Percentiles rank a stretch among this genome's conserved stretches.
Conservation (phyloP, 2,888 invertebrate genomes). For the Liopterus haemorrhoidalis region DNA sequence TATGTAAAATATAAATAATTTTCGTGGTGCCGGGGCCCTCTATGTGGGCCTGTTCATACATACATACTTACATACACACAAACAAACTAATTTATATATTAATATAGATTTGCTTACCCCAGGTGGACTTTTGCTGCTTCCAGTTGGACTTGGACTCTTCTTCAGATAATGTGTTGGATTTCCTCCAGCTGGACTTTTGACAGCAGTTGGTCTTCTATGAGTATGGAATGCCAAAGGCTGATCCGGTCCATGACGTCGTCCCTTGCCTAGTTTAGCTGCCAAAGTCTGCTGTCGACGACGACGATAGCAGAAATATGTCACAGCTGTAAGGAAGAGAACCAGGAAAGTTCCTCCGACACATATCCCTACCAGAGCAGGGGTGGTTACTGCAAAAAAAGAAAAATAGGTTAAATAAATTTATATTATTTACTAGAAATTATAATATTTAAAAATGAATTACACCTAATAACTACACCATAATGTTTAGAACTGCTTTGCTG, state of each 20-base stretch:
- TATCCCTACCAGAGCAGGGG: slow-evolving; percentile 55
- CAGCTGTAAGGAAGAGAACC: slow-evolving; percentile 54
- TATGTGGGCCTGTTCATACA: no score
- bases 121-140: slow-evolving; percentile 55
- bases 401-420: no score
- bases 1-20: no score
- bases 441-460: no score
- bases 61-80: no score
- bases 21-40: no score
- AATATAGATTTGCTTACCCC: slow-evolving; percentile 41
- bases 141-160: slow-evolving; percentile 87
- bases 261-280: slow-evolving; percentile 32
- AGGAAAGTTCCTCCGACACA: slow-evolving; percentile 57
- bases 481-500: no score
- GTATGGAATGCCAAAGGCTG: slow-evolving; percentile 61
- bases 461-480: no score
- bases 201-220: slow-evolving; percentile 70
- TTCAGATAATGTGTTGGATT: slow-evolving; percentile 70
- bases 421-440: no score
- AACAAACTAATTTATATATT: no score
- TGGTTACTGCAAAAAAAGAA: slow-evolving; percentile 48
- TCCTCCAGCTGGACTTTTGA: slow-evolving; percentile 78
- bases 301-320: slow-evolving; percentile 61
- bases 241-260: slow-evolving; percentile 51
- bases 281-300: slow-evolving; percentile 45